These are phyloP conservation scores for Ciona savignyi DNA, from an alignment of 23 tunicate species.

Conservation along the genomic window DNA sequence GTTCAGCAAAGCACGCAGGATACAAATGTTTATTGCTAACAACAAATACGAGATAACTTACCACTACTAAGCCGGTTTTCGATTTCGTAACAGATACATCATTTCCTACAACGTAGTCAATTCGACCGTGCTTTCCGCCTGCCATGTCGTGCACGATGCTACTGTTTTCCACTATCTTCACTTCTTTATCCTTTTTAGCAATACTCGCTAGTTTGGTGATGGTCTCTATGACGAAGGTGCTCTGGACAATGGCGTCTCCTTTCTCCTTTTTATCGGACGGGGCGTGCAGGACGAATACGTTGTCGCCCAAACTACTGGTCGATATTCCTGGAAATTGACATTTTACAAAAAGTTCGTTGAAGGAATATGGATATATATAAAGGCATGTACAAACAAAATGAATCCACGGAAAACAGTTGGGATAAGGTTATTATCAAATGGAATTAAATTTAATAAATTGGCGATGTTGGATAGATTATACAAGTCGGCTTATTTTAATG, in stretches of 20 bases:
- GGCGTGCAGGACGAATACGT: slow-evolving; percentile 81
- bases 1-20: no score
- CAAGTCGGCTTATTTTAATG: no score
- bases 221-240: slow-evolving; percentile 68
- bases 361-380: no score
- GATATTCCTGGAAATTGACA: slow-evolving; percentile 71
- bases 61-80: slow-evolving; percentile 66
- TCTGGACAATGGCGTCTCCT: slow-evolving; percentile 73
- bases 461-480: no score
- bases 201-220: slow-evolving; percentile 66
- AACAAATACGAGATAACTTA: slow-evolving; percentile 8
- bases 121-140: slow-evolving; percentile 77
- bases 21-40: no score
- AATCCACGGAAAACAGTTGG: no score
- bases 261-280: slow-evolving; percentile 73
- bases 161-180: slow-evolving; percentile 47
- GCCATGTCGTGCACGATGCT: slow-evolving; percentile 66
- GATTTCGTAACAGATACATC: slow-evolving; percentile 55
- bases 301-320: slow-evolving; percentile 62
- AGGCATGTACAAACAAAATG: no score
- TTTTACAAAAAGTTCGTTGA: no score
- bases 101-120: slow-evolving; percentile 47
- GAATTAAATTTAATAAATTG: no score
- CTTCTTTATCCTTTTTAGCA: slow-evolving; percentile 39
- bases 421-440: no score